These are phyloP conservation scores for Xenops minutus DNA, from an alignment of 2,797 vertebrate species.

Conservation along the genomic window DNA sequence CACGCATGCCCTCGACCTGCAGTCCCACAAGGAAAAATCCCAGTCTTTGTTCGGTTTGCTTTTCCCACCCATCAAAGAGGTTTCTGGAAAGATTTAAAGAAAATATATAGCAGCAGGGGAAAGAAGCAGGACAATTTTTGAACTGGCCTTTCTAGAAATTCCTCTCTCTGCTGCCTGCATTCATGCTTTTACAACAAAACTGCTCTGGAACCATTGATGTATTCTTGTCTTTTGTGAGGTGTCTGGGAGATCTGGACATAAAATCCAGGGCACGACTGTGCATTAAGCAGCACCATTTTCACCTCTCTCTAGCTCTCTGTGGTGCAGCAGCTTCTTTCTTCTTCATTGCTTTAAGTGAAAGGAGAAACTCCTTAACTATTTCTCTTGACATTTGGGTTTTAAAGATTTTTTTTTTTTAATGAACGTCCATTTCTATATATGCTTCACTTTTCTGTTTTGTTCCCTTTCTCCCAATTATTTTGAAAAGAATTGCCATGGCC, in stretches of 20 bases:
- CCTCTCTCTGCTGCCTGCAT: neutral
- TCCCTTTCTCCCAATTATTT: constrained; percentile 12
- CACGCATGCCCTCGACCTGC: fast-evolving
- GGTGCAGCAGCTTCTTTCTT: neutral
- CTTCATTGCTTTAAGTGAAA: neutral
- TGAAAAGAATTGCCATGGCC: neutral
- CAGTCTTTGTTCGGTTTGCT: neutral
- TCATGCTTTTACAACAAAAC: neutral
- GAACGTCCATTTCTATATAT: neutral
- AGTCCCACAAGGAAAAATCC: neutral
- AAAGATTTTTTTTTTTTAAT: neutral
- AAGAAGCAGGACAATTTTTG: neutral
- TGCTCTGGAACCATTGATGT: neutral
- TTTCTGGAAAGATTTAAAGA: neutral
- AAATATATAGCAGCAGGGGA: neutral
- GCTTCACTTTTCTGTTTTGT: neutral
- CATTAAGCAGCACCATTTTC: neutral
- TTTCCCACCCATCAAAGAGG: neutral
- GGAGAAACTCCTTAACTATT: neutral
- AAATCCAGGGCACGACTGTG: neutral
- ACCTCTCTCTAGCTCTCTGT: neutral
- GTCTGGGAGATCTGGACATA: neutral
- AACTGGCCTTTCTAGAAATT: neutral
- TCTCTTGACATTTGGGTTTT: neutral
- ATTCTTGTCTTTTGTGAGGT: neutral